Evolutionary conservation across 2,888 invertebrate genomes (phyloP).

Genomic region (Phortica magna): DNA sequence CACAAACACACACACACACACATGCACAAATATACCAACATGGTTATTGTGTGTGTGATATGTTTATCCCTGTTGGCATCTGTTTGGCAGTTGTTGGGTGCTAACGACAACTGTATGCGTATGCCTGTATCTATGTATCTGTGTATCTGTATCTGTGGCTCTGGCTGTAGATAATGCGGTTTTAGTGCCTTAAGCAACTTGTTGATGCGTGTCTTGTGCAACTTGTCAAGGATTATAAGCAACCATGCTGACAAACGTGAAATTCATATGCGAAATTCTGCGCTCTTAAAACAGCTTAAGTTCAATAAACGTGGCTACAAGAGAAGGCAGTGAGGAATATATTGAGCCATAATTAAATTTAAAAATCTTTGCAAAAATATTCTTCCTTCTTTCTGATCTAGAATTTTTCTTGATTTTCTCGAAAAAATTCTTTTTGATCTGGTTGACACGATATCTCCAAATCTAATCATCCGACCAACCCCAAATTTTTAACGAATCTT

Average conservation of each 20-base stretch:
- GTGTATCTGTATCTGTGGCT: background rate
- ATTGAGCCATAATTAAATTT: too few species aligned
- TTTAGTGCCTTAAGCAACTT: constrained; percentile 50
- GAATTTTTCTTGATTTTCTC: too few species aligned
- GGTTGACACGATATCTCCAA: too few species aligned
- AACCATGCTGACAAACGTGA: background rate
- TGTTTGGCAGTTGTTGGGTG: background rate
- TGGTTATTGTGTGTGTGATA: background rate
- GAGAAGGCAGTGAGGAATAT: too few species aligned
- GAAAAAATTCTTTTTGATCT: too few species aligned
- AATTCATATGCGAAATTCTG: background rate
- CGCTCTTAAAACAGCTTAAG: too few species aligned
- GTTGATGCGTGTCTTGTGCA: constrained; percentile 57
- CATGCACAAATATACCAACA: background rate
- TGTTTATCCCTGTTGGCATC: background rate
- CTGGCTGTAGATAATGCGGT: constrained; percentile 24
- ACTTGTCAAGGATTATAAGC: constrained; percentile 49
- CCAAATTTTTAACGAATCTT: too few species aligned
- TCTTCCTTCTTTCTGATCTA: too few species aligned
- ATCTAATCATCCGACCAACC: too few species aligned
- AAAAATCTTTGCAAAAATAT: too few species aligned
- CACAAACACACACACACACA: background rate
- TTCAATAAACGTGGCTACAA: too few species aligned
- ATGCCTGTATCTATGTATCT: background rate
- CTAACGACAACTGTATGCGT: background rate